Evolutionary conservation across 2,113 vertebrate species (phyloP), one percentile per base, ranked within the genome.

Genomic region (Empidonax alnorum): DNA sequence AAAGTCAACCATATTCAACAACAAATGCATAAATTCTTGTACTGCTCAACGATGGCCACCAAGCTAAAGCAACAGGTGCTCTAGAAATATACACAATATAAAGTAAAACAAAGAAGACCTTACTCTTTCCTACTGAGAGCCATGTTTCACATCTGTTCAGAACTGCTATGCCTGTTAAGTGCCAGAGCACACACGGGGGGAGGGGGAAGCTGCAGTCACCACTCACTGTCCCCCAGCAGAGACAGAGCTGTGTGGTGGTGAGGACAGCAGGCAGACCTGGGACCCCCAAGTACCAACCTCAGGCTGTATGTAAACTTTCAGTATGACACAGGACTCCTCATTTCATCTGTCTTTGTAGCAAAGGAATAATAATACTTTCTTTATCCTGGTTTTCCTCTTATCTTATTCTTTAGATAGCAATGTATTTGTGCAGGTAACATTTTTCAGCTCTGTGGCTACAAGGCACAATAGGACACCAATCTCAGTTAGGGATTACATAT

Each of bases 131-230:
- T 84, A 12, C 12, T 61, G 23, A 42, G 27, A 21, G 69, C 6
- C 30, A 28, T 24, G 12, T 61, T 93, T 73, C 61, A 18, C 21
- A 59, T 44, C 24, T 75, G 47, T 37, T 89, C 37, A 85, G 37
- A 87, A 58, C 0, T 53, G 24, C 44, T 49, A 5, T 62, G 46
- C 58, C 62, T 76, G 8, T 52, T 79, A 37, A 2, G 18, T 50
- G 56, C 35, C 44, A 58, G 30, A 24, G 33, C 18, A 74, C 0
- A 0, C 10, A 6, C 19, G 13, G 28, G 50, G 10, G 28, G 5
- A 41, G 39, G 9, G 17, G 13, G 9, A 24, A 61, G 31, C 31
- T 74, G n/a, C 12, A 89, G 50, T 42, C 39, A 18, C 65, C n/a
- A 13, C 6, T 85, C 67, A 24, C 3, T 30, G 27, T 59, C 10